Evolutionary conservation across 1,140 invertebrate species (phyloP), one percentile per base, ranked within the genome.

Genomic region (Argopecten irradians): DNA sequence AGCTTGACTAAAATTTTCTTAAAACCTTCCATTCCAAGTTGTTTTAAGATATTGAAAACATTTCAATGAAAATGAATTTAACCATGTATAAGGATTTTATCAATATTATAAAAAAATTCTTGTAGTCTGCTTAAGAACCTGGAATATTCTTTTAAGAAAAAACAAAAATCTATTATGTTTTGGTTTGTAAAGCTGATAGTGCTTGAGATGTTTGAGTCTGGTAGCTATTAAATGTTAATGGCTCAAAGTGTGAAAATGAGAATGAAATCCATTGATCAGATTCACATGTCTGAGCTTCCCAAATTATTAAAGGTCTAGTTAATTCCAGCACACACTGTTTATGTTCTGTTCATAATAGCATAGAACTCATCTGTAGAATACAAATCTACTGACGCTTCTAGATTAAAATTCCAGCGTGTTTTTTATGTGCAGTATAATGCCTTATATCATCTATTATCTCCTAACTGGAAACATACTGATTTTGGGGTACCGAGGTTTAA

Each of bases 181-280:
- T 71, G 55, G 11, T 71, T 0, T n/a, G 8, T 71, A 28, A n/a
- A 55, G 22, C n/a, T 3, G 22, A 22, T 71, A 7, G 28, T 28
- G 22, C 36, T n/a, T 71, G n/a, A 5, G 0, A 1, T 5, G 13
- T 7, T 7, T 5, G 55, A n/a, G 55, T 71, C 22, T 71, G 55
- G 55, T n/a, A 28, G n/a, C 55, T 71, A 71, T 71, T 71, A 71
- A 71, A 71, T 16, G 55, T 71, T 71, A 71, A 71, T 71, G 55
- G 22, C 22, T 71, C 22, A 16, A 28, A 28, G 55, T 71, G 55
- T 71, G 55, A 71, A 71, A 71, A 71, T 71, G 55, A 28, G 55
- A 71, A 71, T 71, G n/a, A 71, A 71, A 71, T 71, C 55, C n/a
- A 71, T 71, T 28, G 55, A 71, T 71, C 55, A 71, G 55, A 71